Base-by-base conservation (phyloP, 2,113 vertebrate genomes). In the Elanoides forficatus region DNA sequence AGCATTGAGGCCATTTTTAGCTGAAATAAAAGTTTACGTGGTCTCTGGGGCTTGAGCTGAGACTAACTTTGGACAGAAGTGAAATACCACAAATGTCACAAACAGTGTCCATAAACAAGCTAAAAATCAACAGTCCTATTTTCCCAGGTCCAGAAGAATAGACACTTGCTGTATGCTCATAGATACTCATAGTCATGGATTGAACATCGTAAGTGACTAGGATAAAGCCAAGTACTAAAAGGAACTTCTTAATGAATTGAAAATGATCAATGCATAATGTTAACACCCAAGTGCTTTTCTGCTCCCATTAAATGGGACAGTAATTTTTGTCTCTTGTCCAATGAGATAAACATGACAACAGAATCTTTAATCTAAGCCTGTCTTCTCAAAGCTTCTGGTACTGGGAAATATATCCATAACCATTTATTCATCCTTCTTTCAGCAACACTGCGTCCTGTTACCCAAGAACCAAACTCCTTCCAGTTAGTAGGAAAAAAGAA, bases 41-140 rank as follows among this genome's bases (percentile, higher is more conserved):
- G 75, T 91, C 94, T 96, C 94, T 91, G 55, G 79, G 86, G 93
- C 52, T 73, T 90, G 56, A 55, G 55, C 20, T 86, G 89, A 89
- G 65, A 67, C 53, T 89, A 66, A 55, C 75, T 68, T n/a, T 63
- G 27, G 88, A 42, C 60, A 83, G 42, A 95, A 72, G 4, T 45
- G 80, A 93, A 96, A 96, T 86, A 71, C 45, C 79, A 95, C 16
- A 34, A 48, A 52, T 65, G 34, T 84, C 85, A 81, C 72, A 93
- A 75, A 76, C 58, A 81, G 42, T 26, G 47, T 67, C 82, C 3
- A 7, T 86, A 92, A 95, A 94, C 94, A 94, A 94, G 55, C 42
- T 30, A 26, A 92, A 67, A 53, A 78, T 56, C 89, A 86, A 48
- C 88, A 30, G 59, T 29, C 38, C 1, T 85, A 14, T 85, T 97